Conservation (phyloP, 2,113 vertebrate species). For the Nettapus auritus region DNA sequence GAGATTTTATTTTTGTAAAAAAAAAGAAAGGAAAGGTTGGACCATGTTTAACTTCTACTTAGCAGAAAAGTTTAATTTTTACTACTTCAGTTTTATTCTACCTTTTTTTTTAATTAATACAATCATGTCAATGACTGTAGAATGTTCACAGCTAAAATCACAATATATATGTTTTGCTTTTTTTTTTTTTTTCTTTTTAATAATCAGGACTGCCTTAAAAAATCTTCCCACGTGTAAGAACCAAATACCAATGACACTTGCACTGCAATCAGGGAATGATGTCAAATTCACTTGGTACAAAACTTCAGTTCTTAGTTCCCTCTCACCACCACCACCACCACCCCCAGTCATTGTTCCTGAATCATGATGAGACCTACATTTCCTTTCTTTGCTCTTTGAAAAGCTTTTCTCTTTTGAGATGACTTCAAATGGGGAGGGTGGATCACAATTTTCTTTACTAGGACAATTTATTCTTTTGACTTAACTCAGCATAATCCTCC, state of each 20-base stretch:
- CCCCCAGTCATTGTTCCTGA: not conserved
- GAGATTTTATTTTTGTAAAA: not conserved
- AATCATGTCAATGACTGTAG: not conserved
- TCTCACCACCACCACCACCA: too few relatives aligned
- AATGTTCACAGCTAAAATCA: not conserved
- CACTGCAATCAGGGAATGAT: fast-evolving
- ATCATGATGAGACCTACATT: not conserved
- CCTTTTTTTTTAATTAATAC: not conserved
- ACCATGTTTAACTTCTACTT: not conserved
- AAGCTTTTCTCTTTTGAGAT: not conserved
- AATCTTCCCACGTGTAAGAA: not conserved
- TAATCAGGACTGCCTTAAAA: not conserved
- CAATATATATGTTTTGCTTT: not conserved
- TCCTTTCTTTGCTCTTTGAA: not conserved
- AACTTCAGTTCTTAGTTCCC: not conserved
- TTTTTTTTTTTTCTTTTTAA: not conserved
- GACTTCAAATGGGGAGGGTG: not conserved
- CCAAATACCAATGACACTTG: not conserved
- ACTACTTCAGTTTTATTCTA: not conserved
- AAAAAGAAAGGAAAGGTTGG: not conserved
- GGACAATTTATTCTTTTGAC: not conserved
- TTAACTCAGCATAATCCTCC: not conserved
- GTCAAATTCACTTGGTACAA: not conserved
- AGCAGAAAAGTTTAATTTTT: not conserved
- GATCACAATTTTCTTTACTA: not conserved